phyloP scores from a whole-genome alignment of 2,113 vertebrate species.

The Sapayoa aenigma region DNA sequence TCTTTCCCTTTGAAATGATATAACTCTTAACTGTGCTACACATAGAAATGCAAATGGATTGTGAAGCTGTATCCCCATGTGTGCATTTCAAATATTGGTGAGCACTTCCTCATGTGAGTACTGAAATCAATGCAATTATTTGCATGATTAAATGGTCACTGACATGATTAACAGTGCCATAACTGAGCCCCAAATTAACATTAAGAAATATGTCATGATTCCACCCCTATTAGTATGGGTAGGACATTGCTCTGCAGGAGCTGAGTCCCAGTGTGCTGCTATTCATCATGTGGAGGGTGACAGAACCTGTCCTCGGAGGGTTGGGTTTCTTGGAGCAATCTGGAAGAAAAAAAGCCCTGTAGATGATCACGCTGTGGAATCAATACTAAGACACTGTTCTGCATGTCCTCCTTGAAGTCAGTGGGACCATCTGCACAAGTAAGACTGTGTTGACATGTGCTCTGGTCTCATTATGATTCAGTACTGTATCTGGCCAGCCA shows the following conservation, averaged over 20 bases:
- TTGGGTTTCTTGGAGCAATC: not conserved
- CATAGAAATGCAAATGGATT: constrained; percentile 55
- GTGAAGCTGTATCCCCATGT: constrained; percentile 26
- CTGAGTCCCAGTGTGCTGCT: not conserved
- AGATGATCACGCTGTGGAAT: not conserved
- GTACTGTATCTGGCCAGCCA: not conserved
- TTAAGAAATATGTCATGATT: constrained; percentile 33
- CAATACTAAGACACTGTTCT: not conserved
- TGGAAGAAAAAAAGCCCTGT: not conserved
- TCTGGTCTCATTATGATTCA: not conserved
- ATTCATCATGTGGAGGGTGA: constrained; percentile 8
- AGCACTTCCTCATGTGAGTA: constrained; percentile 44
- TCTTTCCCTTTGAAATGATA: constrained; percentile 27
- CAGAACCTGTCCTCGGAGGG: not conserved
- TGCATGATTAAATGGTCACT: constrained; percentile 62
- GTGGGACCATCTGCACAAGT: not conserved
- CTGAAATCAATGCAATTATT: constrained; percentile 58
- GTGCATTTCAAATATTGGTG: constrained; percentile 38
- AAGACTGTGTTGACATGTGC: not conserved
- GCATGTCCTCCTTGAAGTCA: not conserved
- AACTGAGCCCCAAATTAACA: constrained; percentile 49
- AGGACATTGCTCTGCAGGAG: not conserved
- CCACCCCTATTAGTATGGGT: constrained; percentile 12
- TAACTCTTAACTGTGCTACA: constrained; percentile 10
- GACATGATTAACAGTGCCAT: constrained; percentile 49